phyloP scores from a whole-genome alignment of 2,113 vertebrate genomes.

The Phalacrocorax brasilianus region DNA sequence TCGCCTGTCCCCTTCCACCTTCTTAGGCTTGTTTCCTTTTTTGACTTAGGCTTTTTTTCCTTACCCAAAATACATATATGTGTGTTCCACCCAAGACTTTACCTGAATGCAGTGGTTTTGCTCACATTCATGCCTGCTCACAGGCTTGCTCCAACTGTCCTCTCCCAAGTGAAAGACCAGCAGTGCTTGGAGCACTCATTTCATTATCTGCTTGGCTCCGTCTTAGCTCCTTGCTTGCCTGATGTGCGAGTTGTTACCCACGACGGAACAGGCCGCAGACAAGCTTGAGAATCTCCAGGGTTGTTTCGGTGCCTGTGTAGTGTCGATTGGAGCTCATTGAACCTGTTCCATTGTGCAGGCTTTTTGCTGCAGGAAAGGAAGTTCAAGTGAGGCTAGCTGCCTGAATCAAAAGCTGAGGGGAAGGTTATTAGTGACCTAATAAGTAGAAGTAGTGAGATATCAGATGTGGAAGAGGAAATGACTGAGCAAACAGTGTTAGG shows the following conservation, averaged over 20 bases:
- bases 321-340: neutral
- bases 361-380: neutral
- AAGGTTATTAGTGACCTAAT: neutral
- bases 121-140: neutral
- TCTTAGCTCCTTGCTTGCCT: neutral
- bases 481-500: neutral
- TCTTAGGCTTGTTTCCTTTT: neutral
- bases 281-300: neutral
- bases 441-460: neutral
- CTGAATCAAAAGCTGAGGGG: neutral
- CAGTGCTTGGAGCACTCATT: neutral
- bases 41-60: neutral
- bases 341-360: neutral
- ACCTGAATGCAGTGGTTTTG: neutral
- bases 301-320: rapidly evolving
- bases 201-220: neutral
- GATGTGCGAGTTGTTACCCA: neutral
- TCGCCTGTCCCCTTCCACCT: neutral
- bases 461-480: neutral
- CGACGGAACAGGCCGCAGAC: neutral
- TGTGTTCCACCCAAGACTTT: neutral
- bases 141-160: neutral
- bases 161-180: neutral
- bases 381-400: neutral
- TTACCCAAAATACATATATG: rapidly evolving